These are phyloP conservation scores for Clistopyga incitator DNA, from an alignment of 2,888 invertebrate genomes.

Conservation along the genomic window DNA sequence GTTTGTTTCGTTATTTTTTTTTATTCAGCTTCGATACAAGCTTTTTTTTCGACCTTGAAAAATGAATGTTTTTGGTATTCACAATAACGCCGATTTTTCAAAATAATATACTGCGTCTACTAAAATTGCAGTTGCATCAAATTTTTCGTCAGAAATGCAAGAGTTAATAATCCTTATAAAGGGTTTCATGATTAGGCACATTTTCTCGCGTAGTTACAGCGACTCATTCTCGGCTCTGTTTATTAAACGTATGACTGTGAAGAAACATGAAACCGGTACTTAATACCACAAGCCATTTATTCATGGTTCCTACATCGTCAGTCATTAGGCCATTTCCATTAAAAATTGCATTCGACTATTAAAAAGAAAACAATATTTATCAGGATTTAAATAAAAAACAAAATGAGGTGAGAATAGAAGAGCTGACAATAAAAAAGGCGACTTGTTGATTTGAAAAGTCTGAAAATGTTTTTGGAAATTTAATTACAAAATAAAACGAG, in stretches of 20 bases:
- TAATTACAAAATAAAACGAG: too few relatives aligned
- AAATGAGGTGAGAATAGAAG: background rate
- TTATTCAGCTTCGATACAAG: background rate
- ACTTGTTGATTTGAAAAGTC: too few relatives aligned
- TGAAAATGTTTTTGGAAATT: too few relatives aligned
- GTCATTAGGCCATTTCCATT: background rate
- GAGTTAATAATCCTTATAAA: slow-evolving; percentile 19
- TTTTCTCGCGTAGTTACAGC: slow-evolving; percentile 60
- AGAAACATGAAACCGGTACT: slow-evolving; percentile 8
- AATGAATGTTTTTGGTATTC: too few relatives aligned
- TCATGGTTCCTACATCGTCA: background rate
- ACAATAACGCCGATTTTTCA: too few relatives aligned
- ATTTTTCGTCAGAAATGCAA: too few relatives aligned
- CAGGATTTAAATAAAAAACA: background rate
- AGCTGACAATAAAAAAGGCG: too few relatives aligned
- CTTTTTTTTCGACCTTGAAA: too few relatives aligned
- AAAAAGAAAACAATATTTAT: background rate
- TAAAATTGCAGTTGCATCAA: too few relatives aligned
- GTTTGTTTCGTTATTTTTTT: background rate
- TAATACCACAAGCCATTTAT: background rate
- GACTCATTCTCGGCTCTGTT: slow-evolving; percentile 14
- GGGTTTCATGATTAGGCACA: slow-evolving; percentile 64
- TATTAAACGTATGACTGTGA: slow-evolving; percentile 54
- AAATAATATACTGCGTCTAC: too few relatives aligned
- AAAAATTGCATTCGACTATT: background rate